Percentiles rank a stretch among this genome's conserved stretches.
Evolutionary conservation across 2,797 vertebrate genomes (phyloP).

Genomic region (Capromys pilorides): DNA sequence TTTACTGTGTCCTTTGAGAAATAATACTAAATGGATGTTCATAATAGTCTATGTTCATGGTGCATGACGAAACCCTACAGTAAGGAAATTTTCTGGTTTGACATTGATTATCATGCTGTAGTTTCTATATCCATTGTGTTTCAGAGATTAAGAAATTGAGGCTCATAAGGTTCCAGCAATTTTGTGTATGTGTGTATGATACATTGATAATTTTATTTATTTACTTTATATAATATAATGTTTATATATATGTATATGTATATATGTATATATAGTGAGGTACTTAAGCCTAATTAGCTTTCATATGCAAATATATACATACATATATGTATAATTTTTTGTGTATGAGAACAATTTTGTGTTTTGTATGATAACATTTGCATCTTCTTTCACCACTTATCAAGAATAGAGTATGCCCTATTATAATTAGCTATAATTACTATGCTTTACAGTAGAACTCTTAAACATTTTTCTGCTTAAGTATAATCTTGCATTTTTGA

Average conservation of each 20-base stretch:
- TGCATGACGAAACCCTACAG: not conserved
- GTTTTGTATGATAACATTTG: not conserved
- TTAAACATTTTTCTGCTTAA: not conserved
- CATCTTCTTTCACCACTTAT: not conserved
- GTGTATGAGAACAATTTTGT: not conserved
- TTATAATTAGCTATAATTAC: not conserved
- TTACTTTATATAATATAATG: not conserved
- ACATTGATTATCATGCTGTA: not conserved
- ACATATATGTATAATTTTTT: not conserved
- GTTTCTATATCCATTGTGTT: not conserved
- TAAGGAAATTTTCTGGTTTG: conserved; percentile 5
- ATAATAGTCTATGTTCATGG: not conserved
- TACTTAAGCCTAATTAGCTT: not conserved
- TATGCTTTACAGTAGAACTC: not conserved
- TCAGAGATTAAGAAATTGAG: conserved; percentile 38
- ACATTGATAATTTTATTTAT: not conserved
- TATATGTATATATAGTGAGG: not conserved
- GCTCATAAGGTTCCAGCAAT: not conserved
- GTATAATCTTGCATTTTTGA: not conserved
- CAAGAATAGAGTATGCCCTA: not conserved
- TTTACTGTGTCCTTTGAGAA: conserved; percentile 8
- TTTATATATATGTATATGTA: not conserved
- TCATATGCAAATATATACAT: not conserved
- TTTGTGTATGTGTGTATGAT: not conserved
- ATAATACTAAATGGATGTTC: not conserved